Evolutionary conservation across 2,113 vertebrate genomes (phyloP).

Genomic region (Carlito syrichta): DNA sequence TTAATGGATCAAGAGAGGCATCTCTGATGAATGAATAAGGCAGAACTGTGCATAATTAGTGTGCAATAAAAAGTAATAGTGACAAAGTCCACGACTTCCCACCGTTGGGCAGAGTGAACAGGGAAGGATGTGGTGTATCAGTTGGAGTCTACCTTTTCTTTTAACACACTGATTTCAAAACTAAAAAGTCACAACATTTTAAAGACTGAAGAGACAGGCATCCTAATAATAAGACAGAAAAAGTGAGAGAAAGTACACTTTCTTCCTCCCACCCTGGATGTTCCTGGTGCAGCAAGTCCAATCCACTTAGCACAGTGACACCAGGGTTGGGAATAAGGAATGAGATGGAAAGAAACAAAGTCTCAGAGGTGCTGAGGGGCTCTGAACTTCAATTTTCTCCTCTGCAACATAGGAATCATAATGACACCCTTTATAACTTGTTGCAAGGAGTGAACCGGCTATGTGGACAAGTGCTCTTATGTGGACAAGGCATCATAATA

Average conservation of each 20-base stretch:
- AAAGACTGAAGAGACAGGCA: not conserved
- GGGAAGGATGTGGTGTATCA: not conserved
- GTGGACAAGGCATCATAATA: not conserved
- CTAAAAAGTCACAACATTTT: not conserved
- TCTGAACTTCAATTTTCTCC: not conserved
- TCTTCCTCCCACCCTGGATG: not conserved
- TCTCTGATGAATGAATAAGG: conserved; percentile 46
- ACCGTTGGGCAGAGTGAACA: not conserved
- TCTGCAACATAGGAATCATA: not conserved
- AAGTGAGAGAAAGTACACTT: not conserved
- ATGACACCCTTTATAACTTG: not conserved
- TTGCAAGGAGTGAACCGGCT: not conserved
- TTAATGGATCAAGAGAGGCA: conserved; percentile 35
- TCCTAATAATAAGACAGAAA: not conserved
- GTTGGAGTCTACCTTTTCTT: not conserved
- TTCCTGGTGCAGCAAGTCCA: not conserved
- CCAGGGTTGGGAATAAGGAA: not conserved
- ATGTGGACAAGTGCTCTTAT: not conserved
- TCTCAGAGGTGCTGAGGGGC: not conserved
- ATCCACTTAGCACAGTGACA: not conserved
- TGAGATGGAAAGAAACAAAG: not conserved
- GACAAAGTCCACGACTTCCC: conserved; percentile 54
- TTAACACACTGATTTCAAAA: conserved; percentile 18
- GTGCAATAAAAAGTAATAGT: conserved; percentile 62
- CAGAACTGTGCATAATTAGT: conserved; percentile 52